Percentiles rank a stretch among this genome's conserved stretches.
Evolutionary conservation across 1,140 invertebrate genomes (phyloP).

Genomic region (Euura lappo): DNA sequence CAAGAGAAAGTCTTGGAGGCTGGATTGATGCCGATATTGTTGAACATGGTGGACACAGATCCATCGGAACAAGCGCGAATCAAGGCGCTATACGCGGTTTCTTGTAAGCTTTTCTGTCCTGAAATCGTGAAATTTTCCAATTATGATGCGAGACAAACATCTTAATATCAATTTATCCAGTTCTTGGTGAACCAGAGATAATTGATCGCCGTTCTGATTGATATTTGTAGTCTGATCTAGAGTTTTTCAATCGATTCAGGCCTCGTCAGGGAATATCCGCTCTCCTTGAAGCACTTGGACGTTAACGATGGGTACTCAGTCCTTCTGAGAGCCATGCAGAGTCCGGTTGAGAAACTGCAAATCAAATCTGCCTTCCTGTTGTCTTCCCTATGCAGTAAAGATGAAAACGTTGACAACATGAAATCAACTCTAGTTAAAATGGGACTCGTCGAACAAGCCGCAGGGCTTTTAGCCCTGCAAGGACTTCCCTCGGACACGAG

Average conservation of each 20-base stretch:
- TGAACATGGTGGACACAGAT: slow-evolving; percentile 72
- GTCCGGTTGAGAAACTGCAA: slow-evolving; percentile 66
- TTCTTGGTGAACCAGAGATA: slow-evolving; percentile 1
- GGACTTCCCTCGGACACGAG: slow-evolving; percentile 54
- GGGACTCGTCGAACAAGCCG: slow-evolving; percentile 65
- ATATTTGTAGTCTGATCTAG: slow-evolving; percentile 27
- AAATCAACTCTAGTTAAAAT: slow-evolving; percentile 60
- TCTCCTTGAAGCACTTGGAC: slow-evolving; percentile 66
- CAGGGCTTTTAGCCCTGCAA: slow-evolving; percentile 55
- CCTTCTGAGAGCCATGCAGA: slow-evolving; percentile 67
- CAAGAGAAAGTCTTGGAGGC: slow-evolving; percentile 70
- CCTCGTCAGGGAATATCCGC: slow-evolving; percentile 65
- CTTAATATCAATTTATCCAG: slow-evolving; percentile 8
- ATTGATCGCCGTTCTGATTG: slow-evolving; percentile 2
- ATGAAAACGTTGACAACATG: slow-evolving; percentile 64
- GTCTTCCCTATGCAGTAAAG: slow-evolving; percentile 63
- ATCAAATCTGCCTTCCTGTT: slow-evolving; percentile 77
- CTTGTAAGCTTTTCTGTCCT: slow-evolving; percentile 64
- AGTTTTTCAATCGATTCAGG: slow-evolving; percentile 49
- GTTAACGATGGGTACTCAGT: slow-evolving; percentile 68
- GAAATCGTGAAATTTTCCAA: not conserved
- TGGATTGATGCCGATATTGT: slow-evolving; percentile 67
- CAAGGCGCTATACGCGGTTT: slow-evolving; percentile 78
- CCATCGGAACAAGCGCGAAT: slow-evolving; percentile 62
- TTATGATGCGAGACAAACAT: slow-evolving; percentile 9